phyloP scores from a whole-genome alignment of 2,113 vertebrate genomes.

The Proteles cristata region DNA sequence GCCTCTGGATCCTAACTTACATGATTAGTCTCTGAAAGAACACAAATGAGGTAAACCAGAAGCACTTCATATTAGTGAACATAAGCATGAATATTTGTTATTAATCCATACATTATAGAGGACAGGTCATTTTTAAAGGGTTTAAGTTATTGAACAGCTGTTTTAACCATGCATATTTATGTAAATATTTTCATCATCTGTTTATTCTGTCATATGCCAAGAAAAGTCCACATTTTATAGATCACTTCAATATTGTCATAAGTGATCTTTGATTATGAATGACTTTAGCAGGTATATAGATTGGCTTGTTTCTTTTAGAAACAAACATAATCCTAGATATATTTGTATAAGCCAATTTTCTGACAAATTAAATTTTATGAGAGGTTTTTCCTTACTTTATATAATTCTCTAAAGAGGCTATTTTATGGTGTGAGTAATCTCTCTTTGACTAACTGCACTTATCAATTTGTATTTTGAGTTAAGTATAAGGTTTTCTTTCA shows the following conservation, averaged over 20 bases:
- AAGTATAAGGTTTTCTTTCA: not conserved
- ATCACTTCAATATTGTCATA: not conserved
- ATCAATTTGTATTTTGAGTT: not conserved
- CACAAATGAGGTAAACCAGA: not conserved
- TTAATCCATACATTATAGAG: not conserved
- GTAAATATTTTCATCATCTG: conserved; percentile 8
- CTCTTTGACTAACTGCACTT: not conserved
- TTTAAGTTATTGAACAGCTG: not conserved
- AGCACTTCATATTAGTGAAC: not conserved
- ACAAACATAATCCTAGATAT: conserved; percentile 5
- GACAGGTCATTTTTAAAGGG: not conserved
- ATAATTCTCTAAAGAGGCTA: not conserved
- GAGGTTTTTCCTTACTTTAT: conserved; percentile 24
- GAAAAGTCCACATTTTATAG: not conserved
- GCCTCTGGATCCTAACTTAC: not conserved
- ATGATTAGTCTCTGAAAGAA: not conserved
- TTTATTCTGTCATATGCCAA: not conserved
- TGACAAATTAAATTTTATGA: conserved; percentile 21
- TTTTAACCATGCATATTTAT: not conserved
- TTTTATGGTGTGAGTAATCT: not conserved
- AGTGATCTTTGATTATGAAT: not conserved
- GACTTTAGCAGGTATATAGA: not conserved
- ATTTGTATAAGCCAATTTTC: not conserved
- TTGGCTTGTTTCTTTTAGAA: not conserved
- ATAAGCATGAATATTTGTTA: not conserved